Conservation (phyloP, 2,797 vertebrate species). For the Danio jaintianensis region DNA sequence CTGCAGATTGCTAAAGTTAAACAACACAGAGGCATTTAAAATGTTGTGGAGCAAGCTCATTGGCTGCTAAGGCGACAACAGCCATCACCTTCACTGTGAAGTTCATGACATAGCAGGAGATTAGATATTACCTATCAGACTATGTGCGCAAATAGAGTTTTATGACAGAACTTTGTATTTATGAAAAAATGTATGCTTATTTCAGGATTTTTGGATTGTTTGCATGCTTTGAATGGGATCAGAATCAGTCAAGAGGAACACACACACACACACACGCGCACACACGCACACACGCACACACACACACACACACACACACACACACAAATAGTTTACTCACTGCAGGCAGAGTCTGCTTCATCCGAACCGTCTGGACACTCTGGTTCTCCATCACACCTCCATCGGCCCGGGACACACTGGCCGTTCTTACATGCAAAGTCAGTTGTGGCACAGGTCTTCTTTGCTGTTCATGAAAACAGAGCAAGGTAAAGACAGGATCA, state of each 20-base stretch:
- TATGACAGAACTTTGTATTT: too few species aligned
- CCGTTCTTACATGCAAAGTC: constrained; percentile 95
- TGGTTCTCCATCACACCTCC: constrained; percentile 95
- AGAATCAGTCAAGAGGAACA: background rate
- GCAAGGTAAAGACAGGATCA: background rate
- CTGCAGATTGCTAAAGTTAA: too few species aligned
- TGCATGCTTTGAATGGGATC: constrained; percentile 3
- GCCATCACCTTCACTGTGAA: too few species aligned
- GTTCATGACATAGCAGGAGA: too few species aligned
- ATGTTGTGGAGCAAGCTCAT: too few species aligned
- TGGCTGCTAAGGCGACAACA: too few species aligned
- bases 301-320: background rate
- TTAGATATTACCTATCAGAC: too few species aligned
- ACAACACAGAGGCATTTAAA: too few species aligned
- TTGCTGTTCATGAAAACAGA: constrained; percentile 79
- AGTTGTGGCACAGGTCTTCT: constrained; percentile 90
- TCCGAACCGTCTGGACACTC: constrained; percentile 94
- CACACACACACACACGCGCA: background rate
- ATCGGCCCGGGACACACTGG: constrained; percentile 90
- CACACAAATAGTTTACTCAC: constrained; percentile 79
- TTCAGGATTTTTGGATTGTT: background rate
- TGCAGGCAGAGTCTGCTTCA: constrained; percentile 90
- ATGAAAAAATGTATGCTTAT: too few species aligned
- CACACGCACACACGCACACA: too few species aligned
- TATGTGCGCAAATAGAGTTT: too few species aligned